A percentile compares a stretch with the other conserved stretches of the same genome.
Conservation (phyloP, 2,113 vertebrate species). For the Grammomys surdaster region DNA sequence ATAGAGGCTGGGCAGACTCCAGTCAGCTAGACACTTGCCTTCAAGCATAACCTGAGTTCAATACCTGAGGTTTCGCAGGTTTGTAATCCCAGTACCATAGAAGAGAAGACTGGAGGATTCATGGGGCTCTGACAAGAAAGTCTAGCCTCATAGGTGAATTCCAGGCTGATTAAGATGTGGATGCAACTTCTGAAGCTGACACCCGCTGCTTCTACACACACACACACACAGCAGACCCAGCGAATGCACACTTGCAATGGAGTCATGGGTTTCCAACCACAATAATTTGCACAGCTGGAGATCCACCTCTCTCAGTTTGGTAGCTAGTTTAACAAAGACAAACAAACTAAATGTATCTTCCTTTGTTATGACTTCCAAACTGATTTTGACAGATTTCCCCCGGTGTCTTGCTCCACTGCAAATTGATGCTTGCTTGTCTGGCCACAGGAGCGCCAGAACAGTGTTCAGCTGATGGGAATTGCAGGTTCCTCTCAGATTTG, state of each 20-base stretch:
- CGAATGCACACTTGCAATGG: not conserved
- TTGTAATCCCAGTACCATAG: too few species aligned
- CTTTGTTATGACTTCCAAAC: slow-evolving; percentile 18
- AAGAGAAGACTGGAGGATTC: too few species aligned
- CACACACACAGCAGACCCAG: not conserved
- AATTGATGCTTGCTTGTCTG: not conserved
- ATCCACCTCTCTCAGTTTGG: not conserved
- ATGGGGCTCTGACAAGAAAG: not conserved
- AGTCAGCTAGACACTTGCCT: not conserved
- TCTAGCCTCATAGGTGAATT: not conserved
- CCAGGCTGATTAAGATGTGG: not conserved
- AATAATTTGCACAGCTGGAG: slow-evolving; percentile 33
- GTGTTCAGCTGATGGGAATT: not conserved
- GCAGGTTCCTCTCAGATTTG: slow-evolving; percentile 64
- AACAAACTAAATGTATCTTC: slow-evolving; percentile 51
- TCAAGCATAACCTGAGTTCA: not conserved
- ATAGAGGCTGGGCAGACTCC: not conserved
- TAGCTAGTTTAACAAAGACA: slow-evolving; percentile 57
- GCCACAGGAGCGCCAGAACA: not conserved
- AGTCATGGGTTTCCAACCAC: slow-evolving; percentile 7
- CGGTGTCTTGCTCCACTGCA: not conserved
- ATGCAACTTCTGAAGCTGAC: not conserved
- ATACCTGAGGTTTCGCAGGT: not conserved
- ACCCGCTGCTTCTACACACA: not conserved
- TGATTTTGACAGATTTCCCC: slow-evolving; percentile 53